These are phyloP conservation scores for Malurus leucopterus DNA, from an alignment of 2,797 vertebrate genomes.

Conservation along the genomic window DNA sequence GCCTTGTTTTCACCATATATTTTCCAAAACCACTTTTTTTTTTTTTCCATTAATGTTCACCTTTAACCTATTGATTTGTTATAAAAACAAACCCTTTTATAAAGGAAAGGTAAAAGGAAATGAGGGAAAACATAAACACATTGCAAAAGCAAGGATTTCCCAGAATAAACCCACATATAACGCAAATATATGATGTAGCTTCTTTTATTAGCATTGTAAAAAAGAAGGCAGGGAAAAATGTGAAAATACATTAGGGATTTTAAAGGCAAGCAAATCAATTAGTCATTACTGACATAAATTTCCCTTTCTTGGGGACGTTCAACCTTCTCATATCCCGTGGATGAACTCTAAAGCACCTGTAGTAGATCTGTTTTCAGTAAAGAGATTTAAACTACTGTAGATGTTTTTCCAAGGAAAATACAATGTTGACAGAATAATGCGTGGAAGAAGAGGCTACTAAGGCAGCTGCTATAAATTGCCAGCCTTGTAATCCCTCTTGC, in stretches of 20 bases:
- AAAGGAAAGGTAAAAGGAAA: constrained; percentile 53
- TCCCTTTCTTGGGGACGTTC: constrained; percentile 72
- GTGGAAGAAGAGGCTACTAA: constrained; percentile 68
- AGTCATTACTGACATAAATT: constrained; percentile 76
- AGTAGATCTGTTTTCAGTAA: constrained; percentile 70
- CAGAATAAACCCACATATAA: constrained; percentile 47
- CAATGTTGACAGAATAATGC: constrained; percentile 73
- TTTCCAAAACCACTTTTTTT: constrained; percentile 8
- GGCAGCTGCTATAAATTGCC: constrained; percentile 74
- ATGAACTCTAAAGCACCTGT: constrained; percentile 76
- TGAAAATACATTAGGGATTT: constrained; percentile 61
- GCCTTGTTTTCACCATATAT: constrained; percentile 43
- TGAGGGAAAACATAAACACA: constrained; percentile 60
- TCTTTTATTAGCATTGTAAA: constrained; percentile 62
- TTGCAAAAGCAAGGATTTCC: constrained; percentile 58
- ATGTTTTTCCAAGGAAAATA: constrained; percentile 80
- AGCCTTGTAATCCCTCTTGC: constrained; percentile 58
- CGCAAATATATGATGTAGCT: constrained; percentile 53
- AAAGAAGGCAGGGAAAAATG: constrained; percentile 44
- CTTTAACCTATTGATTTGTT: constrained; percentile 50
- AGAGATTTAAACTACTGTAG: constrained; percentile 69
- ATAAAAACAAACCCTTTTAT: constrained; percentile 48
- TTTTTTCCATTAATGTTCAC: constrained; percentile 2
- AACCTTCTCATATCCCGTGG: constrained; percentile 69
- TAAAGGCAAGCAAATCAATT: constrained; percentile 69